Evolutionary conservation across 2,797 vertebrate species (phyloP).

Genomic region (Gymnopithys bicolor): DNA sequence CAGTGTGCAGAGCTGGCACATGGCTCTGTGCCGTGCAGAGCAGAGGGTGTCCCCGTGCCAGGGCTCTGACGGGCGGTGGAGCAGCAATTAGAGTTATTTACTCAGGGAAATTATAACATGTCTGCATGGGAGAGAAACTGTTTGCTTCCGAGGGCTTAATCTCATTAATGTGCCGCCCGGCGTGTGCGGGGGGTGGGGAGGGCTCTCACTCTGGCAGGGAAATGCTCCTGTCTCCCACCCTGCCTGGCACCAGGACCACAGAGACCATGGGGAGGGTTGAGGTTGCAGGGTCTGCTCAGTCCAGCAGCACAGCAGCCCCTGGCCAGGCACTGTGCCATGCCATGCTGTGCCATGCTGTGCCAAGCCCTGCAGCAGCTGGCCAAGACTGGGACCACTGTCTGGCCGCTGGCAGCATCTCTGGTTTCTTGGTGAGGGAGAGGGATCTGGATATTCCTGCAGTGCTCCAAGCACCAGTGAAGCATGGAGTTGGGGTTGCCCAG

Average conservation of each 20-base stretch:
- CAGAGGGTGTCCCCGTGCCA: conserved; percentile 2
- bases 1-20: accelerated
- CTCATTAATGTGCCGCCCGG: not conserved
- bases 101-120: conserved; percentile 60
- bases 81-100: conserved; percentile 63
- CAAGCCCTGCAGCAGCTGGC: not conserved
- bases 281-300: not conserved
- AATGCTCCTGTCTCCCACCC: not conserved
- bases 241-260: not conserved
- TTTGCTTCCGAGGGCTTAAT: conserved; percentile 55
- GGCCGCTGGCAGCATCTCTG: not conserved
- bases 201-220: accelerated
- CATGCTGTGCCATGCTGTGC: not conserved
- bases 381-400: not conserved
- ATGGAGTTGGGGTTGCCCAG: not conserved
- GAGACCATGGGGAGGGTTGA: not conserved
- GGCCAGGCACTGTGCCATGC: not conserved
- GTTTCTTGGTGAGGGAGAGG: too few relatives aligned
- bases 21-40: not conserved
- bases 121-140: conserved; percentile 62
- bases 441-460: accelerated
- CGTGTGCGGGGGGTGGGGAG: not conserved
- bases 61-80: not conserved
- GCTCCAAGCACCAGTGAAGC: not conserved
- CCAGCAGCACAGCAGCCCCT: not conserved